phyloP scores from a whole-genome alignment of 2,113 vertebrate genomes.

The Strix aluco region DNA sequence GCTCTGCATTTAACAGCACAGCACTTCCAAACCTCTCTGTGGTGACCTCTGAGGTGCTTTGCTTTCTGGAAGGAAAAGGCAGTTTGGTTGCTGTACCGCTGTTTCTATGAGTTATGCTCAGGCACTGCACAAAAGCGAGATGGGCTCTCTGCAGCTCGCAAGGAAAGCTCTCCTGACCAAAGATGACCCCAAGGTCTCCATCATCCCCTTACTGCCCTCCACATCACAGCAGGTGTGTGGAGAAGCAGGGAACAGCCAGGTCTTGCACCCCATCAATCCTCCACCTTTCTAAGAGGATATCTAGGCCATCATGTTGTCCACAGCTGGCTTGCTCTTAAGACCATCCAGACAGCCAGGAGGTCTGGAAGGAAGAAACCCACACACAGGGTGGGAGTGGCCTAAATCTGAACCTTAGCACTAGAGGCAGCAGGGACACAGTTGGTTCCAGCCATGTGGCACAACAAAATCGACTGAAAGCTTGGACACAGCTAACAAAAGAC shows the following conservation, averaged over 20 bases:
- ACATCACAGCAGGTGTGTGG: accelerated
- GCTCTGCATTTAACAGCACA: background rate
- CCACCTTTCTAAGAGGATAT: background rate
- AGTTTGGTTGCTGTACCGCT: accelerated
- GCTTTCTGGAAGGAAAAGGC: background rate
- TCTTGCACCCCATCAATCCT: background rate
- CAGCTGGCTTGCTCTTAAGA: background rate
- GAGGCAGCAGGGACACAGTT: background rate
- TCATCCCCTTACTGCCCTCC: accelerated
- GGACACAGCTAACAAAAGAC: background rate
- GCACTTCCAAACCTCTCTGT: background rate
- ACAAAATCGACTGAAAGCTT: background rate
- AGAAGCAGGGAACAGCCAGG: background rate
- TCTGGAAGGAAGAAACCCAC: background rate
- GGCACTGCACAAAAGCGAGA: background rate
- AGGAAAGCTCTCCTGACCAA: background rate
- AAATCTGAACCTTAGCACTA: background rate
- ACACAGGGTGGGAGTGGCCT: background rate
- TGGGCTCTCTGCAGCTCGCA: accelerated
- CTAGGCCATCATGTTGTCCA: background rate
- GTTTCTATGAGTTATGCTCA: background rate
- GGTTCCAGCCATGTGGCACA: accelerated
- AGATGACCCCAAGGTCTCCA: background rate
- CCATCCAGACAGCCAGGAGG: background rate
- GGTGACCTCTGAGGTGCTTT: background rate